Evolutionary conservation across 2,888 invertebrate genomes (phyloP).

Genomic region (Rotaria magnacalcarata): DNA sequence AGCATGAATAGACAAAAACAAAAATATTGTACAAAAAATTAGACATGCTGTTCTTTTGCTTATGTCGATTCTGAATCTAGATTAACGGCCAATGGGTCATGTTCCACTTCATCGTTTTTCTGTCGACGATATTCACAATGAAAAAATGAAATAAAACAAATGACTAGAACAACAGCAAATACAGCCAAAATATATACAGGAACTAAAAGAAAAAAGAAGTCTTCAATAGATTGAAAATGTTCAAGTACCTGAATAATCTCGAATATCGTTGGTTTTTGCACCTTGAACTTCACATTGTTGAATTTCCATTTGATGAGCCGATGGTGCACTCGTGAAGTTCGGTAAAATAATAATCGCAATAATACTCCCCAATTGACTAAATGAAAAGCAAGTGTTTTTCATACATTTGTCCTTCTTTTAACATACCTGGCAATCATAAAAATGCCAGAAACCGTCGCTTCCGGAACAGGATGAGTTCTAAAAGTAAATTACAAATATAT

Average conservation of each 20-base stretch:
- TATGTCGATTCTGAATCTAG: neutral
- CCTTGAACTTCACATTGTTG: neutral
- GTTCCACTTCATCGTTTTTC: neutral
- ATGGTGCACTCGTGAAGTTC: neutral
- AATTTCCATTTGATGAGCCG: neutral
- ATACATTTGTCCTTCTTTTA: neutral
- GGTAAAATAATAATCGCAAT: neutral
- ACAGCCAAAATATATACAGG: slow-evolving; percentile 6
- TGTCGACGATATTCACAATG: slow-evolving; percentile 15
- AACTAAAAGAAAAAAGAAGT: neutral
- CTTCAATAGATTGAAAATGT: no score
- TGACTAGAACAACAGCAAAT: neutral
- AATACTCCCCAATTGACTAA: neutral
- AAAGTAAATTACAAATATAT: neutral
- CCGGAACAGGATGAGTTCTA: slow-evolving; percentile 61
- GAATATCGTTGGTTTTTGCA: neutral
- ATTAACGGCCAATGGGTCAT: neutral
- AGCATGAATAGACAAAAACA: neutral
- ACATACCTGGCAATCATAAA: slow-evolving; percentile 39
- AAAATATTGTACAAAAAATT: neutral
- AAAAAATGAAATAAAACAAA: slow-evolving; percentile 2
- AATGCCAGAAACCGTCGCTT: slow-evolving; percentile 61
- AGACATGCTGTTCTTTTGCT: neutral
- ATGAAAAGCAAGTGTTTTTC: neutral
- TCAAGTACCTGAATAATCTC: neutral